Percentiles rank a stretch among this genome's conserved stretches.
phyloP scores from a whole-genome alignment of 2,888 invertebrate species.

The Sisyra nigra region DNA sequence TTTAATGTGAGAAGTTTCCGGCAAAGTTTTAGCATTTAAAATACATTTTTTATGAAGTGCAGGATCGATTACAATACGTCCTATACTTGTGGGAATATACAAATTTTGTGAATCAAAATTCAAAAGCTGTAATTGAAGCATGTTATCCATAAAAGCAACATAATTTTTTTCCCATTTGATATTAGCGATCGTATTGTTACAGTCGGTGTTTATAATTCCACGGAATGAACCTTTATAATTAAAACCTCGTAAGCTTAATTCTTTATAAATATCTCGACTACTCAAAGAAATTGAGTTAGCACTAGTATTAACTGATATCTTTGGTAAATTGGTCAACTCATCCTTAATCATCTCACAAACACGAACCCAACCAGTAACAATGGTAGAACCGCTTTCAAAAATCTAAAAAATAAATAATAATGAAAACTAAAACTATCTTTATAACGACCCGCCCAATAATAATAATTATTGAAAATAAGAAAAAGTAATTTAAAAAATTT shows the following conservation, averaged over 20 bases:
- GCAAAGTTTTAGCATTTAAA: background rate
- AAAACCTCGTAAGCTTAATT: conserved; percentile 53
- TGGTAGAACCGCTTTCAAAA: conserved; percentile 46
- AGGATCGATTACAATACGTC: conserved; percentile 34
- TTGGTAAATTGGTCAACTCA: conserved; percentile 32
- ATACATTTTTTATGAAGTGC: conserved; percentile 15
- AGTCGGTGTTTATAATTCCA: conserved; percentile 18
- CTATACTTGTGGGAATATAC: conserved; percentile 49
- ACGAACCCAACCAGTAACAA: conserved; percentile 53
- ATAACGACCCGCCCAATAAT: too few species aligned
- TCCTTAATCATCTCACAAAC: conserved; percentile 37
- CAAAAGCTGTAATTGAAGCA: conserved; percentile 67
- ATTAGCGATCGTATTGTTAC: conserved; percentile 18
- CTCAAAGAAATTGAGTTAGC: conserved; percentile 32
- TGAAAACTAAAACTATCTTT: too few species aligned
- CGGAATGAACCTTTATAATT: conserved; percentile 25
- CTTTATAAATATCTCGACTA: conserved; percentile 51
- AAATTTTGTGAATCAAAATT: conserved; percentile 51
- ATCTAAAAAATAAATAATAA: too few species aligned
- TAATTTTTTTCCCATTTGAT: conserved; percentile 41
- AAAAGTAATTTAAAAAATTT: too few species aligned
- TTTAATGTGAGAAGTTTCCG: conserved; percentile 14
- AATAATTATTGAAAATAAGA: too few species aligned
- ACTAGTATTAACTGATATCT: conserved; percentile 24
- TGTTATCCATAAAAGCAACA: conserved; percentile 77